A percentile compares a stretch with the other conserved stretches of the same genome.
Conservation (phyloP, 2,113 vertebrate genomes). For the Amazona vittata region DNA sequence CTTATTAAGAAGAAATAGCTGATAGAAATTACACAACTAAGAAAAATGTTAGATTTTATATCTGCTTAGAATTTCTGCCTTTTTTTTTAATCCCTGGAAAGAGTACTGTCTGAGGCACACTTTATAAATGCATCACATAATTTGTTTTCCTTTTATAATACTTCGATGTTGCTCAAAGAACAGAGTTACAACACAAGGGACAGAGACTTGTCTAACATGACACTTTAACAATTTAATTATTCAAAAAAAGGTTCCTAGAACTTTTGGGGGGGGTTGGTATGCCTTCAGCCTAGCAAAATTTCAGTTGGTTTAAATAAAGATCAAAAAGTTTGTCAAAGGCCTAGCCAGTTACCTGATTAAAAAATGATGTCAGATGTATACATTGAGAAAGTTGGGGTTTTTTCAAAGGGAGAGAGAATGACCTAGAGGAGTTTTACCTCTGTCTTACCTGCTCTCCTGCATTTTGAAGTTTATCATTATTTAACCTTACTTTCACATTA, state of each 20-base stretch:
- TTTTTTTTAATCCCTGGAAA: neutral
- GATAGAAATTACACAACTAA: neutral
- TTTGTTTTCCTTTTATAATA: neutral
- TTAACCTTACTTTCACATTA: conserved; percentile 86
- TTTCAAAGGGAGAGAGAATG: neutral
- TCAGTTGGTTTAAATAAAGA: neutral
- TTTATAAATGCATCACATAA: neutral
- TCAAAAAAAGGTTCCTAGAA: neutral
- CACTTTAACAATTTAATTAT: neutral
- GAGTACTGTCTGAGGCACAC: neutral
- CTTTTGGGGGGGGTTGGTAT: rapidly evolving
- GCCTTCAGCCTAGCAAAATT: neutral
- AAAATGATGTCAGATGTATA: neutral
- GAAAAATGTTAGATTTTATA: neutral
- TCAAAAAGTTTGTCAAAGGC: neutral
- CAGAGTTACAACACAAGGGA: neutral
- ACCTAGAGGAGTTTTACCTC: neutral
- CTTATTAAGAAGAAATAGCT: neutral
- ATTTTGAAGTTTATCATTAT: conserved; percentile 83
- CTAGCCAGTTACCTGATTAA: neutral
- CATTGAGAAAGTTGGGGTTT: neutral
- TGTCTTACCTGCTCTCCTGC: conserved; percentile 86
- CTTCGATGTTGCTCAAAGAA: neutral
- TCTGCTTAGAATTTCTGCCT: neutral
- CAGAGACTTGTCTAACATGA: neutral